A percentile compares a stretch with the other conserved stretches of the same genome.
phyloP scores from a whole-genome alignment of 2,888 invertebrate genomes.

The Athrips mouffetella region DNA sequence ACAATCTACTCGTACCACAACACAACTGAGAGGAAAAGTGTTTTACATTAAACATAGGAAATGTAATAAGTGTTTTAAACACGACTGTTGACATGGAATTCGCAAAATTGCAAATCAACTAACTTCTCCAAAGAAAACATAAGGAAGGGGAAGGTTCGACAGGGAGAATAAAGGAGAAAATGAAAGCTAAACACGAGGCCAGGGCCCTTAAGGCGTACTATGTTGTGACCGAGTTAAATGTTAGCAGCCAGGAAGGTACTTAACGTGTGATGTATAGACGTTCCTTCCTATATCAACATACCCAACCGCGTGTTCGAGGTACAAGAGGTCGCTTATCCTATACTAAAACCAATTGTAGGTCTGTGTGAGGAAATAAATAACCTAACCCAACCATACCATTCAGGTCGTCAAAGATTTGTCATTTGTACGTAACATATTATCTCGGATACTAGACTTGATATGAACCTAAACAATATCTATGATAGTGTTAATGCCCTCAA shows the following conservation, averaged over 20 bases:
- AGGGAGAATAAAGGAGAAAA: slow-evolving; percentile 36
- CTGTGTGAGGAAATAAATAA: too few relatives aligned
- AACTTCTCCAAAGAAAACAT: slow-evolving; percentile 16
- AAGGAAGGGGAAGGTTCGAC: slow-evolving; percentile 27
- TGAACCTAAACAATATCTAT: too few relatives aligned
- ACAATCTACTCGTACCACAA: neutral
- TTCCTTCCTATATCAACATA: slow-evolving; percentile 19
- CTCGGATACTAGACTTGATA: too few relatives aligned
- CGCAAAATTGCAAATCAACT: slow-evolving; percentile 20
- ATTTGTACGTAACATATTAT: too few relatives aligned
- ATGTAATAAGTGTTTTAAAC: too few relatives aligned
- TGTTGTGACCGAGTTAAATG: slow-evolving; percentile 13
- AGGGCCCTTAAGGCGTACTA: slow-evolving; percentile 23
- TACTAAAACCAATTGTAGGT: too few relatives aligned
- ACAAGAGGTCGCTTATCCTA: slow-evolving; percentile 39
- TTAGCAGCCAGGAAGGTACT: slow-evolving; percentile 3
- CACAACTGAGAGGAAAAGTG: too few relatives aligned
- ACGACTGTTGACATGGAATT: too few relatives aligned
- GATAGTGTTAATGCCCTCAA: too few relatives aligned
- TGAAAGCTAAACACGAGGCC: slow-evolving; percentile 47
- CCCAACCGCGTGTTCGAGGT: slow-evolving; percentile 40
- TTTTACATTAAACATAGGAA: too few relatives aligned
- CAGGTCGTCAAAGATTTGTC: too few relatives aligned
- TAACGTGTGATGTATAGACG: slow-evolving; percentile 14
- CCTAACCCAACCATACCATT: too few relatives aligned